Evolutionary conservation across 2,797 vertebrate genomes (phyloP), one percentile per base, ranked within the genome.

Genomic region (Cottoperca gobio): DNA sequence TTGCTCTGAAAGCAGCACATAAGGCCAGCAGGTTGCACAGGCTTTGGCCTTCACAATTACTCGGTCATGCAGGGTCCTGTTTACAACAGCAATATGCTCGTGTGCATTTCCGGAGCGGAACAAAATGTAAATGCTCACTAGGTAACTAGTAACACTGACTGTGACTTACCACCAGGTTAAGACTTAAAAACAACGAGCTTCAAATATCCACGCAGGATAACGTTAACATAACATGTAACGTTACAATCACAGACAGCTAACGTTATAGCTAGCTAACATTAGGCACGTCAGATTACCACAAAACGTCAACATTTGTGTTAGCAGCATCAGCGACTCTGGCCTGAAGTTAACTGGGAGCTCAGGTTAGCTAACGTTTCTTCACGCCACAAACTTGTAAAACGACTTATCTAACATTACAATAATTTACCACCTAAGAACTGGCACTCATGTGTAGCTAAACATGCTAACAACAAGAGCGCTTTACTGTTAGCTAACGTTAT

Each of bases 321-420:
- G 71, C 79, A 77, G 45, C 68, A 61, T 54, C 69, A 31, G 42
- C n/a, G 60, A 49, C 49, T 65, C 39, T 31, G 59, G 77, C 86
- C 82, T 78, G 11, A 72, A 81, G 58, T 75, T 70, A 49, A 80
- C 76, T 21, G 57, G 39, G 24, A 79, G 72, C 73, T 78, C 68
- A 35, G 21, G 61, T 73, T 86, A 79, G 81, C 83, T 42, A 52
- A 6, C 8, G 31, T 8, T 33, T 33, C 49, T 52, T 28, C 31
- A 52, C 45, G 6, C 13, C 23, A 13, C 28, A 49, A 73, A 79
- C 58, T 58, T 53, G 17, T 14, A 4, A 37, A 68, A 17, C 14
- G 35, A 33, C 12, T 24, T 8, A 19, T 1, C 1, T 2, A 6
- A 9, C 1, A 12, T 19, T 9, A 14, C 12, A 21, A 26, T 1